Percentiles rank a stretch among this genome's conserved stretches.
Evolutionary conservation across 2,113 vertebrate species (phyloP).

Genomic region (Ophthalmolycus amberensis): DNA sequence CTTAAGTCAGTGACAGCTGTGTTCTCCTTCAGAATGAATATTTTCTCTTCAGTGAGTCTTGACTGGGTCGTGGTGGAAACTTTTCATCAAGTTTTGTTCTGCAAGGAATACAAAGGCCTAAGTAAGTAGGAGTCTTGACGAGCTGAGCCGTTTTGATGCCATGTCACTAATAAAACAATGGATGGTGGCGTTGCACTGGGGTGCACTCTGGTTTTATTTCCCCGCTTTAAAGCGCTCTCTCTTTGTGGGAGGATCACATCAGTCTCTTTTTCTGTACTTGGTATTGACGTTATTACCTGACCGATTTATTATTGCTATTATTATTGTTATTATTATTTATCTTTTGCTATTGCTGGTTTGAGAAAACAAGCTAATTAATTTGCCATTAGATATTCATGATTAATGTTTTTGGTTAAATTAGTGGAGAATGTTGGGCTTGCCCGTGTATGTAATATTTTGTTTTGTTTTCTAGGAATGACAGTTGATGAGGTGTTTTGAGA

Average conservation of each 20-base stretch:
- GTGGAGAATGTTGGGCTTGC: constrained; percentile 73
- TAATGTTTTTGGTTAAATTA: constrained; percentile 73
- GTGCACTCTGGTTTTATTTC: constrained; percentile 41
- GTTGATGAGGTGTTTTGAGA: constrained; percentile 72
- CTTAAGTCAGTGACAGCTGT: constrained; percentile 15
- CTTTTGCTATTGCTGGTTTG: constrained; percentile 78
- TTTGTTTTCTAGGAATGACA: constrained; percentile 63
- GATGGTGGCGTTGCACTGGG: constrained; percentile 52
- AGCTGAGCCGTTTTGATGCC: constrained; percentile 34
- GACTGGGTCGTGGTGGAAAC: not conserved
- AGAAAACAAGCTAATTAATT: constrained; percentile 71
- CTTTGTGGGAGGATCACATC: constrained; percentile 61
- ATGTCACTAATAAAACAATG: constrained; percentile 29
- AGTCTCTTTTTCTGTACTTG: constrained; percentile 69
- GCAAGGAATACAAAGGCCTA: not conserved
- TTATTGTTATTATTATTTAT: constrained; percentile 81
- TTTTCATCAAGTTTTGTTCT: not conserved
- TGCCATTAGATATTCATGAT: constrained; percentile 73
- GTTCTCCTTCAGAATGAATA: constrained; percentile 19
- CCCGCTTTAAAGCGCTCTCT: constrained; percentile 30
- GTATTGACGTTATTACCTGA: constrained; percentile 77
- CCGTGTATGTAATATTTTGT: constrained; percentile 66
- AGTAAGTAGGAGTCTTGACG: not conserved
- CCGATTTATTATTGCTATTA: constrained; percentile 69
- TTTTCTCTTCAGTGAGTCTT: constrained; percentile 31